Conservation (phyloP, 2,888 invertebrate genomes). For the Itoplectis maculator region DNA sequence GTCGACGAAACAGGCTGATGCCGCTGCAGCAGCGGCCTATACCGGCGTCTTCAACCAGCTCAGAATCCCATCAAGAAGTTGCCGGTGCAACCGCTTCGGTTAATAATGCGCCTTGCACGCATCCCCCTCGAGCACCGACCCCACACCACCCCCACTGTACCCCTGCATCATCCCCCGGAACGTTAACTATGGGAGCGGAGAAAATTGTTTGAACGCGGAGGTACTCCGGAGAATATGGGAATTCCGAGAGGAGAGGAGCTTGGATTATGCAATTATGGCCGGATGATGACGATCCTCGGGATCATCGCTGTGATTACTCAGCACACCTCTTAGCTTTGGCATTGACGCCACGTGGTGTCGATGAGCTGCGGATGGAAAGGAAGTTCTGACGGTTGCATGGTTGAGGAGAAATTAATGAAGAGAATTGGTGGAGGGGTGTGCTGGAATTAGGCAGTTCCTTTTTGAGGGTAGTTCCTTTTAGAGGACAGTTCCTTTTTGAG, state of each 20-base stretch:
- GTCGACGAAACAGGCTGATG: conserved; percentile 16
- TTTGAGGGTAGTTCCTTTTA: not conserved
- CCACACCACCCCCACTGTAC: too few relatives aligned
- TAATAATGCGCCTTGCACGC: conserved; percentile 73
- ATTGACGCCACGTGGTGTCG: too few relatives aligned
- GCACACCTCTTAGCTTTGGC: too few relatives aligned
- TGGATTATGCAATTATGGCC: conserved; percentile 6
- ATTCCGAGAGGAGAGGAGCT: not conserved
- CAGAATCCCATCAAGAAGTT: conserved; percentile 77
- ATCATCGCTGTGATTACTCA: not conserved
- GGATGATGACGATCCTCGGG: conserved; percentile 1
- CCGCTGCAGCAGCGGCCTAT: conserved; percentile 47
- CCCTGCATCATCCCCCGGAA: conserved; percentile 16
- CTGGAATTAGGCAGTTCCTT: not conserved
- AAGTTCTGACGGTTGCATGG: not conserved
- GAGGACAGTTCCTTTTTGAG: not conserved
- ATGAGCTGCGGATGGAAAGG: too few relatives aligned
- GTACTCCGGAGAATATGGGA: conserved; percentile 29
- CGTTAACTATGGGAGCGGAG: conserved; percentile 22
- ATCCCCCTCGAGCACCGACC: too few relatives aligned
- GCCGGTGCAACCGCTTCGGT: conserved; percentile 72
- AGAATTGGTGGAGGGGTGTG: not conserved
- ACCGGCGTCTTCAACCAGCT: conserved; percentile 62
- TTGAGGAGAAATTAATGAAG: not conserved
- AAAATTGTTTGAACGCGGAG: conserved; percentile 15